These are phyloP conservation scores for Chelon auratus DNA, from an alignment of 2,797 vertebrate genomes.

Conservation along the genomic window DNA sequence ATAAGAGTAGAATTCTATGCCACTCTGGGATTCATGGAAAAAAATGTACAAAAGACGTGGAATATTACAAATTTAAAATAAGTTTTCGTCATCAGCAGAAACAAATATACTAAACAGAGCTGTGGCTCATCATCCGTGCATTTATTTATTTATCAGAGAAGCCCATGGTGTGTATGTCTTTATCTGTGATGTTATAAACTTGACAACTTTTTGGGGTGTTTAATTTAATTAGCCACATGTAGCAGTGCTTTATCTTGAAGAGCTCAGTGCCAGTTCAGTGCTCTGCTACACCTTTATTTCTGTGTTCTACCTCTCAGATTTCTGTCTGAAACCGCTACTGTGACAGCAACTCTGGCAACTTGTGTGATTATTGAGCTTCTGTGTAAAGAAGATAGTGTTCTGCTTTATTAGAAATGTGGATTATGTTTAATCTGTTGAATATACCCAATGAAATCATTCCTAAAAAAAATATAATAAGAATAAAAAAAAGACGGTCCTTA, in stretches of 20 bases:
- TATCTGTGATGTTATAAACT: not conserved
- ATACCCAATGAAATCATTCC: not conserved
- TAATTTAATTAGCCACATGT: slow-evolving; percentile 16
- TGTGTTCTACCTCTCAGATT: slow-evolving; percentile 21
- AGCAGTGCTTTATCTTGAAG: slow-evolving; percentile 16
- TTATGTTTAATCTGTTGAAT: slow-evolving; percentile 18
- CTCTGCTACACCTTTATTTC: slow-evolving; percentile 33
- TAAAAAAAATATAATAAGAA: slow-evolving; percentile 5
- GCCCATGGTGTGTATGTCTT: not conserved
- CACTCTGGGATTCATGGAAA: too few relatives aligned
- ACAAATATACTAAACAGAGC: not conserved
- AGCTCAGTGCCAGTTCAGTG: slow-evolving; percentile 15
- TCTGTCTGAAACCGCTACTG: slow-evolving; percentile 30
- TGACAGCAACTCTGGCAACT: slow-evolving; percentile 28
- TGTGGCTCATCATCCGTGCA: not conserved
- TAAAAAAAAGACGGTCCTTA: slow-evolving; percentile 4
- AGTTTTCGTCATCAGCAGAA: too few relatives aligned
- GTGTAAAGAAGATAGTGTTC: slow-evolving; percentile 14
- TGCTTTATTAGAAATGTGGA: not conserved
- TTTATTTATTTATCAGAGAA: not conserved
- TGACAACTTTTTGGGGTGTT: not conserved
- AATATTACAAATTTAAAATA: too few relatives aligned
- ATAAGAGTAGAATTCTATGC: too few relatives aligned
- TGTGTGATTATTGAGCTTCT: slow-evolving; percentile 23
- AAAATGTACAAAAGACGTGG: too few relatives aligned